Base-by-base conservation (phyloP, 2,888 invertebrate genomes). In the Drosophila ezoana region DNA sequence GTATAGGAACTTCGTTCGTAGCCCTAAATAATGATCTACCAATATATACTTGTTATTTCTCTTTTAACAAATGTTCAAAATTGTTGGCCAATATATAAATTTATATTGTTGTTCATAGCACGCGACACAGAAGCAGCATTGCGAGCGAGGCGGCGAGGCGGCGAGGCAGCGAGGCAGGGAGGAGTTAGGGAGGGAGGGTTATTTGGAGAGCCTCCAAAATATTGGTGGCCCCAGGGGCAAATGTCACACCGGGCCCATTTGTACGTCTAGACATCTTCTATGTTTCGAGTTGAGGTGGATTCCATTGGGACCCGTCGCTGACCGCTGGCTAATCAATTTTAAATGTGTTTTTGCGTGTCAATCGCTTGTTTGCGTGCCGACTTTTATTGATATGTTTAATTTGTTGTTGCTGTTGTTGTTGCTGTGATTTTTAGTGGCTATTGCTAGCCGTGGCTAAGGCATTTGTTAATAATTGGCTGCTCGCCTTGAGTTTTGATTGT, bases 281-380 rank as follows among this genome's bases (percentile, higher is more conserved):
- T 71, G 59, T 41, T 70, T 1, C 23, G 28, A 28, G 28, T 8
- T 58, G 35, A 52, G 52, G 16, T 49, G 68, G 66, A 77, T 41
- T 60, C 75, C 78, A 64, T 38, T 14, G 52, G 51, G 47, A 35
- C 8, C 41, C 57, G 63, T 9, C 14, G 44, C 67, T 68, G 78
- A 75, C 53, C 76, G 51, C 28, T 28, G 65, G 72, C 89, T 85
- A 86, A 86, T 86, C 85, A 86, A 87, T 87, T 87, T 87, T 87
- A 87, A 87, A 89, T 89, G 89, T 85, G 69, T 80, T 87, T 87
- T 87, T 80, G 86, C 86, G 86, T 87, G 86, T 89, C 86, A 87
- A 89, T 89, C 82, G 89, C 88, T 87, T 85, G 80, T 87, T 87
- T 89, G 86, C 86, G 86, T 87, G 86, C 68, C 78, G 70, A 85